These are phyloP conservation scores for Macrochelys suwanniensis DNA, from an alignment of 2,797 vertebrate genomes.

Conservation along the genomic window DNA sequence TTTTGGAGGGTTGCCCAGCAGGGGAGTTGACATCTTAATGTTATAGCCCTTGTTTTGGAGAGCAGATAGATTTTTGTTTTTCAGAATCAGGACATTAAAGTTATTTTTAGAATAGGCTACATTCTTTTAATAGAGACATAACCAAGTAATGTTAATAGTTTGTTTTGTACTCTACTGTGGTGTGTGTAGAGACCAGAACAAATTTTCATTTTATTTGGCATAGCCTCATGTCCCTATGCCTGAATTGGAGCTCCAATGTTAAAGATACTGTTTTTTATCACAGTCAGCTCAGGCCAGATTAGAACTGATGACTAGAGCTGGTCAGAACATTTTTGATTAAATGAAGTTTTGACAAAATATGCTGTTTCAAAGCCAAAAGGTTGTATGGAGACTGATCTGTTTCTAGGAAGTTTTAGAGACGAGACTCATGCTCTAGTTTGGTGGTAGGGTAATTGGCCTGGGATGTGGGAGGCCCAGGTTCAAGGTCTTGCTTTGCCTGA, in stretches of 20 bases:
- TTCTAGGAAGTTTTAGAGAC: neutral
- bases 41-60: neutral
- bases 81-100: neutral
- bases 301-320: neutral
- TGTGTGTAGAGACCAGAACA: neutral
- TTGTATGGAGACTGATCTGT: too few species aligned
- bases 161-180: neutral
- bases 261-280: neutral
- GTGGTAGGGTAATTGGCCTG: neutral
- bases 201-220: neutral
- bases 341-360: neutral
- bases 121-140: neutral
- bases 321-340: neutral
- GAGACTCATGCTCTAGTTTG: neutral
- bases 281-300: neutral
- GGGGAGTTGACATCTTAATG: neutral
- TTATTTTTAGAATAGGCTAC: neutral
- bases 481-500: neutral
- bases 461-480: too few species aligned
- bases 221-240: neutral
- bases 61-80: neutral
- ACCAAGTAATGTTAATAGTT: neutral
- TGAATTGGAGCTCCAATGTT: neutral
- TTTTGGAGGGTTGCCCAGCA: constrained; percentile 20
- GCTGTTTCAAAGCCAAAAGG: too few species aligned